Conservation (phyloP, 1,140 invertebrate genomes). For the Coboldia fuscipes region DNA sequence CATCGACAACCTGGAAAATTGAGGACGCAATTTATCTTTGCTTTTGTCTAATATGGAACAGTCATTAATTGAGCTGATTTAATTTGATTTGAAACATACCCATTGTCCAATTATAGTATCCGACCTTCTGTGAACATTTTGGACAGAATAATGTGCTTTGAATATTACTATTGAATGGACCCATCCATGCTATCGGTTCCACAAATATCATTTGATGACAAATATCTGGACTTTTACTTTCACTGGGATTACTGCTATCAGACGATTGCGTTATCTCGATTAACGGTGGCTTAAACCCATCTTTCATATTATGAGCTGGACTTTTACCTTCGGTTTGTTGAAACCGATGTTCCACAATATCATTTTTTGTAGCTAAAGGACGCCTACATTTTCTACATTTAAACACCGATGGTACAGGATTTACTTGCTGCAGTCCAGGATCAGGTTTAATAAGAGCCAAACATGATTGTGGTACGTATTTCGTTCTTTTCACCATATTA, state of each 20-base stretch:
- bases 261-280: conserved; percentile 10
- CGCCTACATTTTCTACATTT: conserved; percentile 57
- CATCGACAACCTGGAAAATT: conserved; percentile 46
- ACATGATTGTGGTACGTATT: conserved; percentile 41
- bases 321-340: conserved; percentile 8
- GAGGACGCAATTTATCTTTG: conserved; percentile 1
- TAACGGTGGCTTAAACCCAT: neutral
- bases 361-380: conserved; percentile 52
- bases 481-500: conserved; percentile 54
- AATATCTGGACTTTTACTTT: conserved; percentile 13
- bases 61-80: neutral
- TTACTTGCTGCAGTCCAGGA: conserved; percentile 47
- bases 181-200: conserved; percentile 68
- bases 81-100: conserved; percentile 21
- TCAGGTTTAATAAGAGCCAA: conserved; percentile 55
- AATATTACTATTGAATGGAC: conserved; percentile 36
- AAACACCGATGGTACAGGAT: conserved; percentile 61
- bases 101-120: conserved; percentile 68
- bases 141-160: conserved; percentile 68
- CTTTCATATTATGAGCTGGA: neutral
- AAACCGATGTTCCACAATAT: conserved; percentile 43
- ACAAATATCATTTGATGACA: conserved; percentile 56
- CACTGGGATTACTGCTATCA: conserved; percentile 2
- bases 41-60: neutral
- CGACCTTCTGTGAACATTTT: conserved; percentile 56